Evolutionary conservation across 2,888 invertebrate species (phyloP), one percentile per base, ranked within the genome.

Genomic region (Drosophila phalerata): DNA sequence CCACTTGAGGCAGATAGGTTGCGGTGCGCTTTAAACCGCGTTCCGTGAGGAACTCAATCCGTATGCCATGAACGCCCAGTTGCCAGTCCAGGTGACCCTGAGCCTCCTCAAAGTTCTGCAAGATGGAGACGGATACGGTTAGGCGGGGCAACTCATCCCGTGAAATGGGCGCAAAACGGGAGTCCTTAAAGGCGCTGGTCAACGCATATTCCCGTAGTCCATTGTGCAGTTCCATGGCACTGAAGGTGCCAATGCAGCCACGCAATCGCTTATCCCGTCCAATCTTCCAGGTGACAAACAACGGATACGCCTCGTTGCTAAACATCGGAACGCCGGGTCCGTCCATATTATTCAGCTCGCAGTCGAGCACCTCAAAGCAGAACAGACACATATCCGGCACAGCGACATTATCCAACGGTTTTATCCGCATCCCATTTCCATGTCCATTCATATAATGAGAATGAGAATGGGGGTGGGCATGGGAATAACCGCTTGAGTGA

Each of bases 261-360:
- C 99, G 95, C 73, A 99, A 94, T 78, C 98, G 95, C 91, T 97
- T 96, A 91, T 98, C 98, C 92, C 97, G 96, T 57, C 99, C 99
- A 91, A 98, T 98, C 93, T 98, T 97, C 99, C 99, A 99, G 73
- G 99, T 99, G 80, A 99, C 99, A 94, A 99, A 99, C 91, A 99
- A 94, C 62, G 99, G 99, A 93, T 96, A 98, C 92, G 97, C 96
- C 92, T 98, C 98, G 93, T 98, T 98, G 91, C 97, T 97, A 93
- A 99, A 99, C 93, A 95, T 95, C 90, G 98, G 98, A 86, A 96
- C 94, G 93, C 96, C 96, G 82, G 99, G 99, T 85, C 97, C 96
- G 86, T 98, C 98, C 92, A 97, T 95, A 92, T 96, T 97, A 93
- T 98, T 96, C 90, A 99, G 95, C 94, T 98, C 97, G 93, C 96